Conservation (phyloP, 2,797 vertebrate species). For the Acanthurus tractus region DNA sequence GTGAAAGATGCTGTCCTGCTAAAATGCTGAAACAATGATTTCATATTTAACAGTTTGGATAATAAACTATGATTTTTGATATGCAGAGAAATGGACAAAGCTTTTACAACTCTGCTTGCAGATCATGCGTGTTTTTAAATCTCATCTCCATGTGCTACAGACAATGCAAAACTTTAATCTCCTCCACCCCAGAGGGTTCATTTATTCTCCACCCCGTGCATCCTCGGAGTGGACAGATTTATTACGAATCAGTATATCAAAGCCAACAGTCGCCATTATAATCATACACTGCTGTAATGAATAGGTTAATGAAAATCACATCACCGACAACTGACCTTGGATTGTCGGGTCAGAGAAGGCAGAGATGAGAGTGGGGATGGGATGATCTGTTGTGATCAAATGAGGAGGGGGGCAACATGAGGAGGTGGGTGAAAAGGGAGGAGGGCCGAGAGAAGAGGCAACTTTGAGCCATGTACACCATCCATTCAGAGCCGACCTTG, state of each 20-base stretch:
- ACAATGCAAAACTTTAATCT: constrained; percentile 2
- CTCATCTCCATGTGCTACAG: neutral
- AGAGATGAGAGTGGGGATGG: neutral
- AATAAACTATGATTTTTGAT: constrained; percentile 5
- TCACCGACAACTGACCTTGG: constrained; percentile 71
- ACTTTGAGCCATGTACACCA: constrained; percentile 77
- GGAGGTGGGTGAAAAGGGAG: constrained; percentile 33
- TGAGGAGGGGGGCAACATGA: neutral
- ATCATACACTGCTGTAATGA: constrained; percentile 77
- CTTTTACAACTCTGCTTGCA: neutral
- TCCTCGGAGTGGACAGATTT: constrained; percentile 13
- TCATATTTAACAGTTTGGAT: neutral
- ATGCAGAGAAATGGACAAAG: neutral
- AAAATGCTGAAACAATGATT: constrained; percentile 11
- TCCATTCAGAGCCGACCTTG: constrained; percentile 87
- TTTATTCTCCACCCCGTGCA: neutral
- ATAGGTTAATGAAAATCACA: constrained; percentile 86
- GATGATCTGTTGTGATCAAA: neutral
- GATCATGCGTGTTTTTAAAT: neutral
- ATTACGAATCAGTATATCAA: constrained; percentile 37
- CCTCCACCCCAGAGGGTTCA: no score
- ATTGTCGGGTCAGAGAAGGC: constrained; percentile 15
- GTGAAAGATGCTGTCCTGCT: neutral
- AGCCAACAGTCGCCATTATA: constrained; percentile 57
- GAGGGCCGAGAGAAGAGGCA: constrained; percentile 42